These are phyloP conservation scores for Brachionus paranguensis DNA, from an alignment of 1,140 invertebrate species.

Conservation along the genomic window DNA sequence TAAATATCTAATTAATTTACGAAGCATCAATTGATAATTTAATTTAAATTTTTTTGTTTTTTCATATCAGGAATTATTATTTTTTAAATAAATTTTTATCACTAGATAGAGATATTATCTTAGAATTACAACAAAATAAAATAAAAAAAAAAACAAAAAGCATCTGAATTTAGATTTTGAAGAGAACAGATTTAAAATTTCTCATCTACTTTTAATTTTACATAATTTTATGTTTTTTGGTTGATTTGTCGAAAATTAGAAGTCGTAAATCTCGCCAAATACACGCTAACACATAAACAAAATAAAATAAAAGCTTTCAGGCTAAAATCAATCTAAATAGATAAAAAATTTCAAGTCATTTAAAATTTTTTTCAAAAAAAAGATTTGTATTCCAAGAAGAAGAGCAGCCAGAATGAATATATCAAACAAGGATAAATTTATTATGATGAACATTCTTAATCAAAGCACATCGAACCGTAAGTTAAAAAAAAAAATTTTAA, in stretches of 20 bases:
- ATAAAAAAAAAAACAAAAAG: neutral
- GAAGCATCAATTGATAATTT: no score
- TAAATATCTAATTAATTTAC: no score
- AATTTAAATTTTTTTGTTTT: neutral
- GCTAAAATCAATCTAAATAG: neutral
- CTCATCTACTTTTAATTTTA: neutral
- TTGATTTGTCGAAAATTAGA: neutral
- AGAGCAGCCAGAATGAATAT: neutral
- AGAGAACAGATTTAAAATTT: constrained; percentile 10
- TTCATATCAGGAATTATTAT: neutral
- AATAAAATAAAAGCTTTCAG: neutral
- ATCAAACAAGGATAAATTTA: constrained; percentile 30
- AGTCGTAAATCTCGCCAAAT: neutral
- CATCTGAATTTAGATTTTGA: neutral
- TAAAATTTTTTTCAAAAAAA: neutral
- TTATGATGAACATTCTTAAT: constrained; percentile 18
- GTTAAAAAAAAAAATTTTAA: neutral
- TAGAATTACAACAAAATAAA: neutral
- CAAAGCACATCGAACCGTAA: neutral
- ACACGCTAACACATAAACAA: neutral
- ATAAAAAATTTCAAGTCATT: neutral
- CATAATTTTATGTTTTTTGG: constrained; percentile 2
- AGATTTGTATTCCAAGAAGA: neutral
- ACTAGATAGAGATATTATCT: neutral
- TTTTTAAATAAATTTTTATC: neutral